Base-by-base conservation (phyloP, 2,888 invertebrate species). In the Stenotaenia linearis region DNA sequence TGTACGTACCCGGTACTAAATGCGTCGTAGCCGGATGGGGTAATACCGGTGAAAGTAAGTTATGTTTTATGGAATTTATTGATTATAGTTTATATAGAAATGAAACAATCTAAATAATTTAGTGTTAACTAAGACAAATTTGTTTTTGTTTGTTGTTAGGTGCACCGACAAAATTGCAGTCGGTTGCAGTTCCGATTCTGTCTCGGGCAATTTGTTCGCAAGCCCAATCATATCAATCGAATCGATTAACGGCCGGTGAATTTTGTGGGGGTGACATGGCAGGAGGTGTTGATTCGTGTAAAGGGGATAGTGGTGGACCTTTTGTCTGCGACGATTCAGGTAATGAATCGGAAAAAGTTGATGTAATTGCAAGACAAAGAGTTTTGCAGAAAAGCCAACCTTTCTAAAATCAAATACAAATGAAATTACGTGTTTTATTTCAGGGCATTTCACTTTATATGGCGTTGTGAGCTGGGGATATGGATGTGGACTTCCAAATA, bases 21-120 rank as follows among this genome's bases (percentile, higher is more conserved):
- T 94, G 94, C 84, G 91, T 91, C n/a, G 92, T 94, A 79, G 93
- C 93, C 61, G 94, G 94, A 50, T 94, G 93, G 90, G 94, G 94
- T 4, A 91, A 91, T 75, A 86, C 90, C 12, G 88, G 89, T 79
- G 87, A 88, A 82, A 86, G 89, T 84, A 85, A 85, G 83, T 84
- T 45, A 4, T n/a, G n/a, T n/a, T n/a, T n/a, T n/a, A n/a, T n/a
- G n/a, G n/a, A n/a, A n/a, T n/a, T n/a, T n/a, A n/a, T n/a, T n/a
- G n/a, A n/a, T n/a, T n/a, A n/a, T n/a, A n/a, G n/a, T n/a, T n/a
- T n/a, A 37, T 6, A 30, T n/a, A 45, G 6, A 32, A 32, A 32
- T 32, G 32, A 32, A 32, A 32, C 32, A 9, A 4, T 32, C 9
- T 9, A 32, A 4, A 32, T 32, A 9, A 32, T 32, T 32, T 32